Evolutionary conservation across 2,888 invertebrate species (phyloP).

Genomic region (Junonia oenone): DNA sequence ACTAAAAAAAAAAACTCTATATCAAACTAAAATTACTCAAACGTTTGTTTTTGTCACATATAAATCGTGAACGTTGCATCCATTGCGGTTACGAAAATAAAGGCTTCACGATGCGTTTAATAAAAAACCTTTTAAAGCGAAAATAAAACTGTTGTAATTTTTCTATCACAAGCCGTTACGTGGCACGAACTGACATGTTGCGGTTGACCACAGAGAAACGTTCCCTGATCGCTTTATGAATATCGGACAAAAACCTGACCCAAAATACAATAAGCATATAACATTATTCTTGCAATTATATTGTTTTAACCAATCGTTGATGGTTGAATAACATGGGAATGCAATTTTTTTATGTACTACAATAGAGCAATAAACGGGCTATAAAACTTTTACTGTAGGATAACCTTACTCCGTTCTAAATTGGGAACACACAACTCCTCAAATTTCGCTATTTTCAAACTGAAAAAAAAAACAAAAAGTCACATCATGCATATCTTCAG

Average conservation of each 20-base stretch:
- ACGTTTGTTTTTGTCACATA: background rate
- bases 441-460: no score
- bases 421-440: no score
- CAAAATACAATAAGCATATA: background rate
- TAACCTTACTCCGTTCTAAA: no score
- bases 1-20: no score
- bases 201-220: constrained; percentile 15
- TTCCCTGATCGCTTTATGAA: constrained; percentile 7
- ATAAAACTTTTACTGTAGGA: no score
- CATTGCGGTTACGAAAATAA: background rate
- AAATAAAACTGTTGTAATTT: constrained; percentile 2
- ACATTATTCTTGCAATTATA: background rate
- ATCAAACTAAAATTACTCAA: no score
- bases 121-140: constrained; percentile 7
- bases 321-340: no score
- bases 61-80: background rate
- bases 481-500: no score
- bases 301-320: no score
- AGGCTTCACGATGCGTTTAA: background rate
- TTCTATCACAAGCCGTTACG: constrained; percentile 10
- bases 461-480: no score
- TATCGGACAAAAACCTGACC: constrained; percentile 6
- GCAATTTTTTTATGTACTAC: no score
- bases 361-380: no score
- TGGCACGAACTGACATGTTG: constrained; percentile 12